phyloP scores from a whole-genome alignment of 2,113 vertebrate species.

The Mesocricetus auratus region DNA sequence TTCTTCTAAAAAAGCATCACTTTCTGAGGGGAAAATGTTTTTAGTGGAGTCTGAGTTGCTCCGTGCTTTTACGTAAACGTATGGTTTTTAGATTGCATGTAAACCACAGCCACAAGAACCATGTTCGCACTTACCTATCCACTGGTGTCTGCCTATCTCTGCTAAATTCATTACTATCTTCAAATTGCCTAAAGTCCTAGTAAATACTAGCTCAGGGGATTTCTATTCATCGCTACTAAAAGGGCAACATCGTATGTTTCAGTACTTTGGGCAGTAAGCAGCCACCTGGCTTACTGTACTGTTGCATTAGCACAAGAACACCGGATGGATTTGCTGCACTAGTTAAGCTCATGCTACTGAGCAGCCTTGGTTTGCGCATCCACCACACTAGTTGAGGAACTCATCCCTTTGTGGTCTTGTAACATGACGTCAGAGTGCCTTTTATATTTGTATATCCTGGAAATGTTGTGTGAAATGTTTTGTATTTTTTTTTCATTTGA shows the following conservation, averaged over 20 bases:
- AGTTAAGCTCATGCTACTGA: constrained; percentile 88
- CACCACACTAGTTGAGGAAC: constrained; percentile 78
- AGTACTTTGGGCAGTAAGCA: constrained; percentile 86
- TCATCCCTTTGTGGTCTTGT: constrained; percentile 84
- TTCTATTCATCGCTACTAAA: constrained; percentile 88
- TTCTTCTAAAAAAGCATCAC: constrained; percentile 3
- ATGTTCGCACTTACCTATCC: constrained; percentile 68
- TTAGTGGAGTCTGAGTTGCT: constrained; percentile 3
- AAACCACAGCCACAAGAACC: constrained; percentile 78
- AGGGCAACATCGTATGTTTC: constrained; percentile 87
- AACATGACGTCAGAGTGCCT: constrained; percentile 89
- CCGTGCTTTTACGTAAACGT: constrained; percentile 21
- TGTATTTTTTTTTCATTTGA: constrained; percentile 82
- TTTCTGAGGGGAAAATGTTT: constrained; percentile 46
- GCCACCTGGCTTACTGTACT: constrained; percentile 81
- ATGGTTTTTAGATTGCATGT: constrained; percentile 74
- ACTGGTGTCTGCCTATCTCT: constrained; percentile 75
- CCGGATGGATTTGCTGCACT: constrained; percentile 82
- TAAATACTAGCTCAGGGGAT: constrained; percentile 90
- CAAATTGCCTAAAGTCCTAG: constrained; percentile 85
- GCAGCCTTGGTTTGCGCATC: constrained; percentile 84
- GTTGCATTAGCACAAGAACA: constrained; percentile 81
- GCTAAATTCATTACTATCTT: constrained; percentile 80
- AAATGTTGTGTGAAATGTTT: constrained; percentile 86
- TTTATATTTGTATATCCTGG: constrained; percentile 90